These are phyloP conservation scores for Corvus hawaiiensis DNA, from an alignment of 2,113 vertebrate genomes.

Conservation along the genomic window DNA sequence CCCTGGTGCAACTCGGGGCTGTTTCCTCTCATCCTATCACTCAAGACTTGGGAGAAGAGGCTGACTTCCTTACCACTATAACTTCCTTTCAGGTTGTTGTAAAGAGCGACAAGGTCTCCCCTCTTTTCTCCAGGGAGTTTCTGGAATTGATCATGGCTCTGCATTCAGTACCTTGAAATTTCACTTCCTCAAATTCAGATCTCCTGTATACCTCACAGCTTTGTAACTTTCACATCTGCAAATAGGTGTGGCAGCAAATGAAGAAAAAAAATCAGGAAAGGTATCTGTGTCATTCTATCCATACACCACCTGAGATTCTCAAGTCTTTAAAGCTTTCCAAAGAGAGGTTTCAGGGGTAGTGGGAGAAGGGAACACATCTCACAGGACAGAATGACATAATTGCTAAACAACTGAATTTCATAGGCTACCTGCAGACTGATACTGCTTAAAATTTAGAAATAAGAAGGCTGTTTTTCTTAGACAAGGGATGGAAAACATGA, in stretches of 20 bases:
- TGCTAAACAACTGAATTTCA: background rate
- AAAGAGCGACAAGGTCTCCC: background rate
- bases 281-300: background rate
- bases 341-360: background rate
- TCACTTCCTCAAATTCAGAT: background rate
- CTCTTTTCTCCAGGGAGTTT: background rate
- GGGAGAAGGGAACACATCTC: background rate
- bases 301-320: background rate
- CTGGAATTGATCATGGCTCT: background rate
- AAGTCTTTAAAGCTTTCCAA: background rate
- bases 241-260: background rate
- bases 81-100: background rate
- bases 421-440: background rate
- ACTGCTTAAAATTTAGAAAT: background rate
- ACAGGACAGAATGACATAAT: background rate
- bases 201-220: background rate
- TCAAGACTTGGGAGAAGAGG: background rate
- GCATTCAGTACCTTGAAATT: background rate
- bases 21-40: background rate
- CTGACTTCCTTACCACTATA: fast-evolving
- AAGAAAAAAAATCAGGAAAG: background rate
- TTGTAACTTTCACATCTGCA: background rate
- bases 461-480: background rate
- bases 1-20: background rate
- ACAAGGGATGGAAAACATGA: background rate